Evolutionary conservation across 1,140 invertebrate genomes (phyloP).

Genomic region (Caenorhabditis elegans): WBcel235 BX284606.5:12751001-12751500

Average conservation of each 20-base stretch:
- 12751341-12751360: no score
- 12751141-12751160: not conserved
- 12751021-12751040: constrained; percentile 16
- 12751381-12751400: constrained; percentile 46
- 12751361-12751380: no score
- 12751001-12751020: not conserved
- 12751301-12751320: no score
- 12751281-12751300: no score
- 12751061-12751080: constrained; percentile 23
- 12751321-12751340: no score
- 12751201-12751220: not conserved
- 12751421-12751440: constrained; percentile 41
- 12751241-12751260: no score
- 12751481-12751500: constrained; percentile 63
- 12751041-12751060: constrained; percentile 12
- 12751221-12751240: not conserved
- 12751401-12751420: constrained; percentile 45
- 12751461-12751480: constrained; percentile 67
- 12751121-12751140: not conserved
- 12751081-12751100: not conserved
- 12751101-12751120: constrained; percentile 17
- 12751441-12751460: constrained; percentile 59
- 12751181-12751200: not conserved
- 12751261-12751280: no score
- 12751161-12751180: not conserved